These are phyloP conservation scores for Spinus olivaceus DNA, from an alignment of 2,797 vertebrate genomes.

Conservation along the genomic window DNA sequence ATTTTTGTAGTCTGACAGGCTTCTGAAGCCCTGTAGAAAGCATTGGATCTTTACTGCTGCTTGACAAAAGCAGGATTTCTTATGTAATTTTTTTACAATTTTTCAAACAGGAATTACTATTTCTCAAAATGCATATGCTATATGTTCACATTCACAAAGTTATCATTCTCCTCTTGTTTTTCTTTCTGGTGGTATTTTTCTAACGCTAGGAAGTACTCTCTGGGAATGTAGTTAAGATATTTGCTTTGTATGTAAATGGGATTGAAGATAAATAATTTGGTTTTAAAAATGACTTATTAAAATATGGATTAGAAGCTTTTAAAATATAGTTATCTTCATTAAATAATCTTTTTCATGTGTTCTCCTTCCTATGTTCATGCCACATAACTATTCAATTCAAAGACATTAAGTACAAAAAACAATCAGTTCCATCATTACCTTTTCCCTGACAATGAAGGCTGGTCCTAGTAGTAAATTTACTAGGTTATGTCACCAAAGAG, in stretches of 20 bases:
- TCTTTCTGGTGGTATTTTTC: neutral
- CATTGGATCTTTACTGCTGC: neutral
- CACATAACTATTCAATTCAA: neutral
- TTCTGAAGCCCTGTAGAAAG: neutral
- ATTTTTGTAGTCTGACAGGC: neutral
- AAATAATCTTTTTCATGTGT: neutral
- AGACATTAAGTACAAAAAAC: neutral
- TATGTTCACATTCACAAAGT: neutral
- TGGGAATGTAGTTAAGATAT: neutral
- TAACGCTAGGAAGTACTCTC: neutral
- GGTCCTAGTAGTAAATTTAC: neutral
- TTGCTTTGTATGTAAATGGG: neutral
- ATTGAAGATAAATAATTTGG: neutral
- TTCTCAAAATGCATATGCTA: neutral
- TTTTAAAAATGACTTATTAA: neutral
- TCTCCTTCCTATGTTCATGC: neutral
- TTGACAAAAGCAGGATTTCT: neutral
- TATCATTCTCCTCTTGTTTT: neutral
- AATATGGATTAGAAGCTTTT: neutral
- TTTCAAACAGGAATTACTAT: neutral
- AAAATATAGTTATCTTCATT: neutral
- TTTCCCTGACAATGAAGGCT: neutral
- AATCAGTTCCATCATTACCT: neutral
- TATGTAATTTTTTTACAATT: neutral
- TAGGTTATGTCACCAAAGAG: neutral